Base-by-base conservation (phyloP, 2,888 invertebrate genomes). In the Tipula confusa region DNA sequence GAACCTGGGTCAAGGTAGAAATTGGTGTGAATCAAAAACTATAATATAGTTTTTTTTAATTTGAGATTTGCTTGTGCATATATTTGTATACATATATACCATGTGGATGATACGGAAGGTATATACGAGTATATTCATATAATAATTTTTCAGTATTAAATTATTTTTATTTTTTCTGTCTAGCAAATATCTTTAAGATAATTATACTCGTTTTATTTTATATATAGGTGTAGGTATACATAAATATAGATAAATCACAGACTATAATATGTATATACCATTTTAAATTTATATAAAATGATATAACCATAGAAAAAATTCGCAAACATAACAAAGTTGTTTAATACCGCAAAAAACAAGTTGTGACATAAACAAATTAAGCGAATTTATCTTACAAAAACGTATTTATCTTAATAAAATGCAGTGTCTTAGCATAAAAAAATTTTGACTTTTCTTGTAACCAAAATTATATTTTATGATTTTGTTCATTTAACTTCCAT, bases 1-100 rank as follows among this genome's bases (percentile, higher is more conserved):
- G 43, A 64, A 24, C 64, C 64, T 64, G 64, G 64, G 64, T 64
- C 64, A 64, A 64, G 64, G 64, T 64, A 24, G 64, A 64, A 64
- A 24, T 64, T 64, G 24, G 64, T 64, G 64, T 24, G 24, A 64
- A 64, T 64, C 64, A 64, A 64, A 64, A 64, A 18, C 64, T n/a
- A 24, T 64, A 43, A 3, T 9, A 33, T 38, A 38, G 1, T 13
- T 43, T 43, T 43, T 43, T 36, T 5, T 36, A 1, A 36, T 36
- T 36, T n/a, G n/a, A n/a, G n/a, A n/a, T n/a, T n/a, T n/a, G n/a
- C 4, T 33, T 1, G 6, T 11, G 33, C 33, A n/a, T n/a, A n/a
- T 33, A 33, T 33, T 33, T 33, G 6, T 33, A 33, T 33, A 11
- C 33, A 33, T 33, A 43, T 43, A 43, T 43, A 24, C 64, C 24